Base-by-base conservation (phyloP, 1,140 invertebrate genomes). In the Aphis gossypii region DNA sequence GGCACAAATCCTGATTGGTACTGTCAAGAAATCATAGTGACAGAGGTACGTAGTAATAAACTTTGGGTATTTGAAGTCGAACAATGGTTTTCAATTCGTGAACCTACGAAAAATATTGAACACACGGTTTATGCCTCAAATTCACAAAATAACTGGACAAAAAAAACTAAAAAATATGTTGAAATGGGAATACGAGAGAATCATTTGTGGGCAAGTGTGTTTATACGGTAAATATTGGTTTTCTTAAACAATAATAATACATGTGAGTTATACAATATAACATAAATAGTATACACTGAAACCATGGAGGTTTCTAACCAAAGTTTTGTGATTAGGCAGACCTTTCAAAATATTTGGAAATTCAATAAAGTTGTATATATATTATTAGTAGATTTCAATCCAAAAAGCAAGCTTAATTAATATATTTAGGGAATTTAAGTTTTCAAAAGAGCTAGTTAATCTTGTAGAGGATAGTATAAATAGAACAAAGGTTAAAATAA, bases 1-100 rank as follows among this genome's bases (percentile, higher is more conserved):
- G 94, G 94, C 1, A 23, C 54, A 54, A 7, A 48, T 48, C 94
- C 94, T 35, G 94, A 94, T 60, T 94, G 94, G 94, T 94, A 86
- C 11, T 93, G 92, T 83, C 51, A 56, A 90, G 86, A 48, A 48
- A 93, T 93, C 14, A 84, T 84, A 9, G 92, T 93, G 7, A 93
- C 35, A 38, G 92, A 93, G 18, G 18, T 93, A 54, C 30, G 92
- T 9, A 41, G 4, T 3, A 86, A 86, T 44, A 93, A 86, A 38
- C 5, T 44, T 14, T 84, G 35, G 48, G 35, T 51, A 14, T 86
- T 93, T 48, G 92, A 93, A 84, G 92, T 93, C 2, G 82, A 93
- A n/a, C 46, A 30, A 86, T 93, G 82, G 92, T 86, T 93, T 44
- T 44, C 92, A 41, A 38, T 93, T 38, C 35, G 20, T 21, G 48